Evolutionary conservation across 2,113 vertebrate species (phyloP), one percentile per base, ranked within the genome.

Genomic region (Crotalus horridus): DNA sequence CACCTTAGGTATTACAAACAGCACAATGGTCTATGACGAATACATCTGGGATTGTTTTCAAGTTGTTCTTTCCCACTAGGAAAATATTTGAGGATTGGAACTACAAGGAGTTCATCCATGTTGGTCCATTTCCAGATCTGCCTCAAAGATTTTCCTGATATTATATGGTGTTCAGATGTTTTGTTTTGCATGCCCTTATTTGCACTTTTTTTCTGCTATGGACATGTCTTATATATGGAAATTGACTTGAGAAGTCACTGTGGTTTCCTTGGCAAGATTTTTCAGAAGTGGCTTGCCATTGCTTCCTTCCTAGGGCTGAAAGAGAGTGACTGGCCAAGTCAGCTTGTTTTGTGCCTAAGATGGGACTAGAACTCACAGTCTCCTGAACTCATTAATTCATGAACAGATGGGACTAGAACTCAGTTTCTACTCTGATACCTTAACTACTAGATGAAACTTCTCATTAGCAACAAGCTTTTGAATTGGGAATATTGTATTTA

Each of bases 41-140:
- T 98, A 98, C 98, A 98, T 98, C 98, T 98, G 98, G 98, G 97
- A 98, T 98, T 98, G 98, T 98, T 98, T 98, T 98, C 97, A 98
- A 98, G 96, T 95, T 96, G 96, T 98, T 98, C 98, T 97, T 98
- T 97, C 97, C 96, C 97, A 98, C 97, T 96, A 98, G 98, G 97
- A 97, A 98, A 98, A 98, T 98, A 98, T 97, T 96, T 97, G 96
- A 97, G 93, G 96, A 95, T 96, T 96, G 96, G 94, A 97, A 98
- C 97, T 98, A 98, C 97, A 98, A 98, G 98, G 97, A 95, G 93
- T 94, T 97, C 96, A 97, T 95, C 97, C 97, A 98, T 98, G 97
- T 98, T 98, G 97, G 97, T 97, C 96, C 95, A 96, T 98, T 98
- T 98, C 97, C 97, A 98, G 96, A 96, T 96, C 94, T 90, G 96